Evolutionary conservation across 2,888 invertebrate species (phyloP).

Genomic region (Morpho achilles): DNA sequence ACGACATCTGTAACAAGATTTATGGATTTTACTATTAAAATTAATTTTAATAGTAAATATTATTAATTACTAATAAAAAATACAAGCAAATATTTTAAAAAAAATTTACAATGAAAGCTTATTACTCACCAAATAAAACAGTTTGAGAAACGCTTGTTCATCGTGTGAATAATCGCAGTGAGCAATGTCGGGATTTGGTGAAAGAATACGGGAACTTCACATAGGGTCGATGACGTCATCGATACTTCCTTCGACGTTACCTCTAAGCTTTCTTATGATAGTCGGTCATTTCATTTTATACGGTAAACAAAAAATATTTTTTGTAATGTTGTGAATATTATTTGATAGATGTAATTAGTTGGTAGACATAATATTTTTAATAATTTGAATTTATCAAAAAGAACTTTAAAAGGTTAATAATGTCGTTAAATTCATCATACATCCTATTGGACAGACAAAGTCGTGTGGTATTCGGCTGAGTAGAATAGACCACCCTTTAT

Average conservation of each 20-base stretch:
- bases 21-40: too few relatives aligned
- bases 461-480: too few relatives aligned
- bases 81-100: too few relatives aligned
- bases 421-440: too few relatives aligned
- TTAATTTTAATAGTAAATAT: too few relatives aligned
- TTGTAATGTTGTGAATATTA: not conserved
- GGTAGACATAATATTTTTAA: not conserved
- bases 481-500: too few relatives aligned
- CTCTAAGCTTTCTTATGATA: not conserved
- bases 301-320: not conserved
- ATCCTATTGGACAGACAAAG: too few relatives aligned
- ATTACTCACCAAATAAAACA: constrained; percentile 21
- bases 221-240: constrained; percentile 60
- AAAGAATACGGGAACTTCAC: constrained; percentile 53
- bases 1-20: too few relatives aligned
- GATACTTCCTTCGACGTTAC: not conserved
- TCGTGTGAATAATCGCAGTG: constrained; percentile 71
- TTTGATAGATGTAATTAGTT: not conserved
- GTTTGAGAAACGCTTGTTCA: constrained; percentile 47
- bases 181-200: constrained; percentile 64
- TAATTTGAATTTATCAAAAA: too few relatives aligned
- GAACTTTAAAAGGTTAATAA: too few relatives aligned
- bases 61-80: too few relatives aligned
- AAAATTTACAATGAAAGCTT: too few relatives aligned
- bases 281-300: not conserved